A percentile compares a stretch with the other conserved stretches of the same genome.
Conservation (phyloP, 2,888 invertebrate species). For the Catotricha subobsoleta region DNA sequence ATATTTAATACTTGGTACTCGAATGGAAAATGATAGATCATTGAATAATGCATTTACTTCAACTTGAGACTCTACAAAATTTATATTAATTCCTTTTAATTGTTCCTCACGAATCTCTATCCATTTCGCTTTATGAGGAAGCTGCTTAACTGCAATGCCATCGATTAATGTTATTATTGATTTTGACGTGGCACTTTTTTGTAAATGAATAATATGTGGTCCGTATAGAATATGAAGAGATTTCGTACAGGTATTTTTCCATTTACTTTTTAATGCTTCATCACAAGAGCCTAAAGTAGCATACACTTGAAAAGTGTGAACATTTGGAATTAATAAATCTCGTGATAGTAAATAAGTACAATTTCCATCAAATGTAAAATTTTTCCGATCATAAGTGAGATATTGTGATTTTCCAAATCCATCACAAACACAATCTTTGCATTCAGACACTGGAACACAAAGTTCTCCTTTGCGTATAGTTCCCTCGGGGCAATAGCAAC, state of each 20-base stretch:
- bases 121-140: constrained; percentile 43
- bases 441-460: constrained; percentile 52
- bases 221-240: constrained; percentile 48
- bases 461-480: constrained; percentile 43
- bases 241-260: constrained; percentile 38
- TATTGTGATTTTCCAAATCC: constrained; percentile 66
- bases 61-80: constrained; percentile 49
- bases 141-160: constrained; percentile 18
- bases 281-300: constrained; percentile 48
- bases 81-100: constrained; percentile 42
- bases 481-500: constrained; percentile 72
- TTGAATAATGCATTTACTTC: constrained; percentile 36
- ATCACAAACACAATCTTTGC: constrained; percentile 59
- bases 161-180: constrained; percentile 22
- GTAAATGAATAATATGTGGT: constrained; percentile 40
- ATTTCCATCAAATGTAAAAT: constrained; percentile 63
- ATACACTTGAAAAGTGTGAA: constrained; percentile 31
- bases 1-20: constrained; percentile 56
- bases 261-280: no score
- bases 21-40: constrained; percentile 36
- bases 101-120: constrained; percentile 36
- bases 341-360: constrained; percentile 68
- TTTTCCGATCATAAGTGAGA: constrained; percentile 62
- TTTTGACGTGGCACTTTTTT: constrained; percentile 26
- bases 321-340: constrained; percentile 36